A percentile compares a stretch with the other conserved stretches of the same genome.
Evolutionary conservation across 1,140 invertebrate species (phyloP).

Genomic region (Papilio helenus): DNA sequence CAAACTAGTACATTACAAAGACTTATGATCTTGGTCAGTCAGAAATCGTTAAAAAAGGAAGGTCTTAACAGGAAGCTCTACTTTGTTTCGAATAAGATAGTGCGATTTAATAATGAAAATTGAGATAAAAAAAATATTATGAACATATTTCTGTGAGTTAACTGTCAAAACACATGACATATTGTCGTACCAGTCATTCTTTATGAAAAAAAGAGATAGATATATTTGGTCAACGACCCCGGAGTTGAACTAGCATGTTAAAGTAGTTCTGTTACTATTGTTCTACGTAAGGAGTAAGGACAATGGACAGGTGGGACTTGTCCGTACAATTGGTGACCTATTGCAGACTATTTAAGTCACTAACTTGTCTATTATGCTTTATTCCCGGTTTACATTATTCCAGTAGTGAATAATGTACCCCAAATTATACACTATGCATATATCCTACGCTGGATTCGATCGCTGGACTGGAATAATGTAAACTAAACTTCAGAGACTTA

Average conservation of each 20-base stretch:
- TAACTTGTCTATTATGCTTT: neutral
- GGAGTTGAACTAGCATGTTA: neutral
- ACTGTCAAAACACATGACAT: neutral
- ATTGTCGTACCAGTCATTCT: neutral
- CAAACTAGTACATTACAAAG: neutral
- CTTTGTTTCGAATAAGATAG: too few species aligned
- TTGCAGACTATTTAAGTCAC: neutral
- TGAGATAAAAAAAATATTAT: neutral
- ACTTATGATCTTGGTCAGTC: too few species aligned
- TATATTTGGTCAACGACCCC: neutral
- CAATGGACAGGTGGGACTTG: neutral
- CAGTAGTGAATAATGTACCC: too few species aligned
- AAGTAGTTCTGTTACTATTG: conserved; percentile 4
- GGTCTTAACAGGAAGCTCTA: too few species aligned
- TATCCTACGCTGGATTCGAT: too few species aligned
- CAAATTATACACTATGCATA: too few species aligned
- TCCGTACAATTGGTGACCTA: neutral
- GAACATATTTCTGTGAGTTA: too few species aligned
- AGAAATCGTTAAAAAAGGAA: too few species aligned
- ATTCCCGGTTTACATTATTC: too few species aligned
- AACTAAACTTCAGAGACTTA: too few species aligned
- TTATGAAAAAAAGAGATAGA: neutral
- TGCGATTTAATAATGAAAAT: too few species aligned
- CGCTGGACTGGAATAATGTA: too few species aligned
- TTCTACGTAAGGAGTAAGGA: neutral